Evolutionary conservation across 2,113 vertebrate species (phyloP).

Genomic region (Leptobrachium ailaonicum): DNA sequence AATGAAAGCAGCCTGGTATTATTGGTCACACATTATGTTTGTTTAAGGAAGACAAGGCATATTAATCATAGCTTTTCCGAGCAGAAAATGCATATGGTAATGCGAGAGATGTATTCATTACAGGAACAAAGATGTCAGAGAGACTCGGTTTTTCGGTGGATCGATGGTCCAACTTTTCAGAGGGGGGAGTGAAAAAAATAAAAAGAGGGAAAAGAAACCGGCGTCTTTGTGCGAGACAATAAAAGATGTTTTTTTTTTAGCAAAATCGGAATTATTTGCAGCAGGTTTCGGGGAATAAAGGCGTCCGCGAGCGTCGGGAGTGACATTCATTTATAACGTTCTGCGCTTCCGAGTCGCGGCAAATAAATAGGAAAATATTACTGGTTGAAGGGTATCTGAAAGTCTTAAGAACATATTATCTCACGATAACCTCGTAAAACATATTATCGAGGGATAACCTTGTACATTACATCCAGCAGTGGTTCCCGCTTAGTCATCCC

Average conservation of each 20-base stretch:
- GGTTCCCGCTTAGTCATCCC: neutral
- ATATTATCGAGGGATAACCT: neutral
- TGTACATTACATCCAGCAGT: neutral
- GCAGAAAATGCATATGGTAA: slow-evolving; percentile 55
- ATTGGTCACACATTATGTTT: slow-evolving; percentile 67
- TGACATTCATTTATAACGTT: slow-evolving; percentile 32
- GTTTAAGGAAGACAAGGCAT: slow-evolving; percentile 65
- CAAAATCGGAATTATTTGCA: slow-evolving; percentile 36
- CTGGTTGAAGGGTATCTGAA: slow-evolving; percentile 17
- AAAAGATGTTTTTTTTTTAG: slow-evolving; percentile 10
- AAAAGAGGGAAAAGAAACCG: neutral
- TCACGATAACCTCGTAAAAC: neutral
- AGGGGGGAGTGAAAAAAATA: neutral
- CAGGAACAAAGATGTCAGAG: slow-evolving; percentile 57
- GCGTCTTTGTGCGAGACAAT: slow-evolving; percentile 3
- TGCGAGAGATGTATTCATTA: slow-evolving; percentile 63
- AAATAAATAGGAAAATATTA: neutral
- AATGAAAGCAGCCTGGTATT: slow-evolving; percentile 60
- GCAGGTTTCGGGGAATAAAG: slow-evolving; percentile 13
- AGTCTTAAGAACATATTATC: neutral
- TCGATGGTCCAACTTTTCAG: slow-evolving; percentile 54
- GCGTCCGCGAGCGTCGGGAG: neutral
- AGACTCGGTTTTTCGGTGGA: slow-evolving; percentile 53
- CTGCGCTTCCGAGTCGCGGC: neutral
- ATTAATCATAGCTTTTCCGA: slow-evolving; percentile 63